A percentile compares a stretch with the other conserved stretches of the same genome.
Conservation (phyloP, 2,888 invertebrate genomes). For the Amblyjoppa proteus region DNA sequence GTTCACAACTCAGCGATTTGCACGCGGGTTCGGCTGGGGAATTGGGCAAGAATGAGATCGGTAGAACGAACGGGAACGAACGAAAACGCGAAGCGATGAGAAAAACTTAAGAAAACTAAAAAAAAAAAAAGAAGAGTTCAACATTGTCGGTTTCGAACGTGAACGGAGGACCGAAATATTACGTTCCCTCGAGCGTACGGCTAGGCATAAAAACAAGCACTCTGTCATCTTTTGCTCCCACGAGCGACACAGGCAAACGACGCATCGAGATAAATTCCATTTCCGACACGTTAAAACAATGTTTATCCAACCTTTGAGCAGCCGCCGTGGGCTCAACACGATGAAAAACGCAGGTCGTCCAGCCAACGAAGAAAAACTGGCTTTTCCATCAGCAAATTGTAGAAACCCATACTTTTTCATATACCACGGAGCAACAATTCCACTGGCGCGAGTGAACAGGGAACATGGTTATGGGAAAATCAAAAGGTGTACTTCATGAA, state of each 20-base stretch:
- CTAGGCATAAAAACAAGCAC: slow-evolving; percentile 60
- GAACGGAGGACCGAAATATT: slow-evolving; percentile 63
- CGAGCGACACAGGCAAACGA: slow-evolving; percentile 48
- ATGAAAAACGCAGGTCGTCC: slow-evolving; percentile 50
- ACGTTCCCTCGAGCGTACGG: slow-evolving; percentile 45
- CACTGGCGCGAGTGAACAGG: slow-evolving; percentile 20
- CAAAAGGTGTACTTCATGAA: not conserved
- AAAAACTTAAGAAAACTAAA: slow-evolving; percentile 13
- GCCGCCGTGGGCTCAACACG: slow-evolving; percentile 19
- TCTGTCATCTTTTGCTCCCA: slow-evolving; percentile 54
- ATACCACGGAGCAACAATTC: not conserved
- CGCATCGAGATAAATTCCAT: slow-evolving; percentile 67
- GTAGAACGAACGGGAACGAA: slow-evolving; percentile 21
- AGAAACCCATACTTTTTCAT: slow-evolving; percentile 61
- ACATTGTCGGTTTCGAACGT: slow-evolving; percentile 41
- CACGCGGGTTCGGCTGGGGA: not conserved
- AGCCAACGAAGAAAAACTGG: slow-evolving; percentile 66
- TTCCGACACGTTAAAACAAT: slow-evolving; percentile 68
- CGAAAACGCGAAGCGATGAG: slow-evolving; percentile 15
- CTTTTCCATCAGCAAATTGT: slow-evolving; percentile 63
- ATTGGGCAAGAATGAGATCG: slow-evolving; percentile 12
- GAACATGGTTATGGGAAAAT: slow-evolving; percentile 28
- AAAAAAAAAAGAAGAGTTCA: not conserved
- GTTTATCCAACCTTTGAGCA: slow-evolving; percentile 61
- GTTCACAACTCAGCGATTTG: not conserved